A percentile compares a stretch with the other conserved stretches of the same genome.
Conservation (phyloP, 1,140 invertebrate species). For the Drosophila nikananu region DNA sequence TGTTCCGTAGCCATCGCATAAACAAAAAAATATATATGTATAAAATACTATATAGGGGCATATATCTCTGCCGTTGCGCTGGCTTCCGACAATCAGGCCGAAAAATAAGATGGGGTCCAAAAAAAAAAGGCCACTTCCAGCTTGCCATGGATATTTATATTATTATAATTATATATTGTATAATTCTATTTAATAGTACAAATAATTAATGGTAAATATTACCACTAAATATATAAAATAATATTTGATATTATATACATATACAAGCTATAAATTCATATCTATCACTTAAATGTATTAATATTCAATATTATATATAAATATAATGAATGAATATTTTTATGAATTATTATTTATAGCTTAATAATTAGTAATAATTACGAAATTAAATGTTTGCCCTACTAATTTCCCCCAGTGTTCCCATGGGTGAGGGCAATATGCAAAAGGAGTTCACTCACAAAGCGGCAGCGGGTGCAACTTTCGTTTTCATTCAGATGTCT, state of each 20-base stretch:
- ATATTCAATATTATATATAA: too few species aligned
- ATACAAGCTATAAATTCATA: too few species aligned
- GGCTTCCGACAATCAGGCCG: constrained; percentile 48
- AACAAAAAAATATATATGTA: background rate
- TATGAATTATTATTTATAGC: too few species aligned
- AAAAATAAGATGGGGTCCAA: constrained; percentile 16
- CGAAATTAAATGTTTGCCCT: background rate
- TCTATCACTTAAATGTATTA: too few species aligned
- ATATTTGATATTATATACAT: too few species aligned
- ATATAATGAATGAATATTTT: too few species aligned
- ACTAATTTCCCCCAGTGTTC: background rate
- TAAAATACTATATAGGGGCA: background rate
- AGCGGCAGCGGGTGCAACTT: constrained; percentile 51
- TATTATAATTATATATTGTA: too few species aligned
- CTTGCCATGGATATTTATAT: too few species aligned
- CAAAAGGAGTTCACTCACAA: constrained; percentile 4
- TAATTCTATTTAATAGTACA: too few species aligned
- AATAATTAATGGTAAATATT: too few species aligned
- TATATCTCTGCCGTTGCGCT: constrained; percentile 26
- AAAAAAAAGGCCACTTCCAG: constrained; percentile 18
- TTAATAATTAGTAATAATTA: background rate
- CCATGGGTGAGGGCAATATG: constrained; percentile 12
- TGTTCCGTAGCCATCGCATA: constrained; percentile 27
- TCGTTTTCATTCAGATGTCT: constrained; percentile 54
- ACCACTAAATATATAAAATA: too few species aligned